Evolutionary conservation across 1,140 invertebrate genomes (phyloP).

Genomic region (Panagrolaimus sp.): DNA sequence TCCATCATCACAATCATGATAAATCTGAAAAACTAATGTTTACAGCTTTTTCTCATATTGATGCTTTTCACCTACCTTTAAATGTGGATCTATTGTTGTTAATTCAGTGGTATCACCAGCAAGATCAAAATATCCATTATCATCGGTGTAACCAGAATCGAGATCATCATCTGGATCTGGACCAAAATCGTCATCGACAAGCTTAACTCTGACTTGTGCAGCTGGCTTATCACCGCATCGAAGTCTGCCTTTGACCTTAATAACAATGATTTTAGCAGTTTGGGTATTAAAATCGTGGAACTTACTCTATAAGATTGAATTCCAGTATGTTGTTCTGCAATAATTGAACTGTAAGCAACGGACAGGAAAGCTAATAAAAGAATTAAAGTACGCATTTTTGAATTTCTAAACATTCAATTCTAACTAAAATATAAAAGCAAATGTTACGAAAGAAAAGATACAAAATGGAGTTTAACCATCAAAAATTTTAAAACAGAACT

Average conservation of each 20-base stretch:
- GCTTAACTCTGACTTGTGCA: slow-evolving; percentile 49
- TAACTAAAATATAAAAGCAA: too few species aligned
- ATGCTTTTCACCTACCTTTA: slow-evolving; percentile 51
- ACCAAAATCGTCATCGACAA: slow-evolving; percentile 55
- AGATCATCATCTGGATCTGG: slow-evolving; percentile 49
- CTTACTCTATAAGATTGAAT: slow-evolving; percentile 50
- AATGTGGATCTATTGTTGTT: slow-evolving; percentile 56
- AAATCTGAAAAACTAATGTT: slow-evolving; percentile 3
- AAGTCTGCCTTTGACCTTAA: slow-evolving; percentile 47
- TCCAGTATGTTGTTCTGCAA: slow-evolving; percentile 47
- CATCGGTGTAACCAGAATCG: slow-evolving; percentile 46
- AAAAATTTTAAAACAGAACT: slow-evolving; percentile 1
- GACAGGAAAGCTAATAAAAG: slow-evolving; percentile 14
- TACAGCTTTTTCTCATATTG: not conserved
- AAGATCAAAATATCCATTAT: slow-evolving; percentile 45
- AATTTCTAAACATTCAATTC: slow-evolving; percentile 8
- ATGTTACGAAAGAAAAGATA: not conserved
- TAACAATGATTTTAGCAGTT: not conserved
- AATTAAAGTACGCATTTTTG: slow-evolving; percentile 18
- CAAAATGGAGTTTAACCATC: slow-evolving; percentile 8
- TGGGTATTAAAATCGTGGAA: too few species aligned
- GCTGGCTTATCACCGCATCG: slow-evolving; percentile 51
- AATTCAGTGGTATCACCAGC: slow-evolving; percentile 49
- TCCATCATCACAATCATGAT: not conserved
- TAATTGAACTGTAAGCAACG: slow-evolving; percentile 23